Evolutionary conservation across 2,888 invertebrate species (phyloP).

Genomic region (Catocala fraxini): DNA sequence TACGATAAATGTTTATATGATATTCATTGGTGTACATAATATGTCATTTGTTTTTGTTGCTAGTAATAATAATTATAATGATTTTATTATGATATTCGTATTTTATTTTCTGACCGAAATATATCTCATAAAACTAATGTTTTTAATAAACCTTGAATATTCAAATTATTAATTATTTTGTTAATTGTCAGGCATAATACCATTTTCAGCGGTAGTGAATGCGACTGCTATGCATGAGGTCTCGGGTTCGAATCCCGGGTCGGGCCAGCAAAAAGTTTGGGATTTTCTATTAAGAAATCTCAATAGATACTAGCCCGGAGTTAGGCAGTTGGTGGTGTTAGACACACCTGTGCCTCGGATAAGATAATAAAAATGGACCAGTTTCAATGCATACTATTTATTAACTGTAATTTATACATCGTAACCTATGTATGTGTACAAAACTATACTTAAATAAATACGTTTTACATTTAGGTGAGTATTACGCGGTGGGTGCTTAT

Average conservation of each 20-base stretch:
- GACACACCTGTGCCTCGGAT: not conserved
- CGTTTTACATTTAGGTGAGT: slow-evolving; percentile 60
- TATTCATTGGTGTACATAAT: slow-evolving; percentile 62
- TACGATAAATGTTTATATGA: slow-evolving; percentile 47
- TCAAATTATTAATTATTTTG: too few relatives aligned
- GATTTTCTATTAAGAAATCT: too few relatives aligned
- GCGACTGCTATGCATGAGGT: too few relatives aligned
- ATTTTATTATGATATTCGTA: slow-evolving; percentile 45
- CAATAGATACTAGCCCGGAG: too few relatives aligned
- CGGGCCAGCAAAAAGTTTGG: too few relatives aligned
- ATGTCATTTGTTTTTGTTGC: slow-evolving; percentile 59
- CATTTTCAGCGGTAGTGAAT: too few relatives aligned
- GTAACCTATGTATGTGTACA: slow-evolving; percentile 26
- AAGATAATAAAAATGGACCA: not conserved
- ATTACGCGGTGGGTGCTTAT: slow-evolving; percentile 75
- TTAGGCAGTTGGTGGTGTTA: too few relatives aligned
- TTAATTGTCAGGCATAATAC: too few relatives aligned
- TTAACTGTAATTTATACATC: slow-evolving; percentile 44
- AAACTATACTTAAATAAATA: slow-evolving; percentile 53
- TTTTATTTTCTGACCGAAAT: slow-evolving; percentile 30
- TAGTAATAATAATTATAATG: slow-evolving; percentile 54
- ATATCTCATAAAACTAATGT: too few relatives aligned
- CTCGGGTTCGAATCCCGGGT: too few relatives aligned
- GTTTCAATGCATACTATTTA: slow-evolving; percentile 33
- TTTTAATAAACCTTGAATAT: too few relatives aligned